A percentile compares a stretch with the other conserved stretches of the same genome.
Conservation (phyloP, 2,797 vertebrate species). For the Acrossocheilus wenchowensis region DNA sequence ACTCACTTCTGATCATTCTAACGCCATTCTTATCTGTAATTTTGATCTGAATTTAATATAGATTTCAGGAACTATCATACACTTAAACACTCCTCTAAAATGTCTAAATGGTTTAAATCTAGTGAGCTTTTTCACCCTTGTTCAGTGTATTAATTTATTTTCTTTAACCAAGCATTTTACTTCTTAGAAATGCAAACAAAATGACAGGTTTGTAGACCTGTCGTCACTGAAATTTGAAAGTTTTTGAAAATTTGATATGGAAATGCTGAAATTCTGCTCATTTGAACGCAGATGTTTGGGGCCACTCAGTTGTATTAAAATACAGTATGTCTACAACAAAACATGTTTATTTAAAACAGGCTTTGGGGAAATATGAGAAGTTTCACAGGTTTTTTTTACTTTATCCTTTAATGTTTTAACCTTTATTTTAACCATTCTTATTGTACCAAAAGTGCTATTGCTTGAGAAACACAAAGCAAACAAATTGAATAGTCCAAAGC, state of each 20-base stretch:
- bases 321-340: neutral
- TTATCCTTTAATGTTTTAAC: neutral
- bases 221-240: neutral
- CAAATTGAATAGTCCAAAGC: constrained; percentile 8
- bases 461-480: constrained; percentile 18
- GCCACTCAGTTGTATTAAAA: constrained; percentile 44
- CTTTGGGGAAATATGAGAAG: neutral
- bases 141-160: neutral
- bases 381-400: neutral
- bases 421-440: constrained; percentile 1
- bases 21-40: neutral
- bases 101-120: neutral
- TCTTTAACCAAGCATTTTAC: neutral
- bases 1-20: neutral
- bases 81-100: constrained; percentile 10
- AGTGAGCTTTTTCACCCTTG: neutral
- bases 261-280: constrained; percentile 20
- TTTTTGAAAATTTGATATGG: constrained; percentile 9
- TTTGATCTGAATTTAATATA: neutral
- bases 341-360: neutral
- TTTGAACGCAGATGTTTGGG: constrained; percentile 16
- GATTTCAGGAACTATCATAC: neutral
- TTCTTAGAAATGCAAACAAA: neutral
- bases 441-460: constrained; percentile 38
- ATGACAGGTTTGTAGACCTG: neutral